Percentiles rank a stretch among this genome's conserved stretches.
These are phyloP conservation scores for Colistium nudipinnis DNA, from an alignment of 2,113 vertebrate genomes.

Conservation along the genomic window DNA sequence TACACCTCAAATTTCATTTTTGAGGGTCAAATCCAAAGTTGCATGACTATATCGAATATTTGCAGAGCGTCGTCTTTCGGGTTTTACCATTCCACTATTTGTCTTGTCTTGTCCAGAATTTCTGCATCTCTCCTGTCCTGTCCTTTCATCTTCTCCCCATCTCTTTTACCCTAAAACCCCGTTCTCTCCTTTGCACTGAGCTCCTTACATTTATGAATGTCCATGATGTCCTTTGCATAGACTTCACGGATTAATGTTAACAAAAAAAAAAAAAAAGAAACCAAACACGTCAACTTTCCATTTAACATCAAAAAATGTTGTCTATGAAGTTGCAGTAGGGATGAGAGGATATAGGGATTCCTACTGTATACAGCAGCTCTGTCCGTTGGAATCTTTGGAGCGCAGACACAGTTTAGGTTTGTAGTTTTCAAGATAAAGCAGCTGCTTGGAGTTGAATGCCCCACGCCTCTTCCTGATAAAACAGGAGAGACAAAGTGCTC, in stretches of 20 bases:
- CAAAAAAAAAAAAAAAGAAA: background rate
- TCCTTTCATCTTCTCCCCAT: no score
- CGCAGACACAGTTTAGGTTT: constrained; percentile 95
- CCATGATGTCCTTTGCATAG: background rate
- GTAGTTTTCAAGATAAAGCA: constrained; percentile 98
- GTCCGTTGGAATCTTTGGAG: constrained; percentile 92
- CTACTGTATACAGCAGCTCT: constrained; percentile 83
- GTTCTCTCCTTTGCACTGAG: background rate
- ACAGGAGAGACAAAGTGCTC: background rate
- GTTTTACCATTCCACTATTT: no score
- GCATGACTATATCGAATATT: background rate
- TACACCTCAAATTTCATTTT: background rate
- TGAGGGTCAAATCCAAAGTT: background rate
- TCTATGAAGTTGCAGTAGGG: constrained; percentile 5
- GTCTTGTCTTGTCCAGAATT: no score
- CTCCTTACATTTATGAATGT: background rate
- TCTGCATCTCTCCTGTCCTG: no score
- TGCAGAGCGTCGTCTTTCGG: no score
- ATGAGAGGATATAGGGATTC: background rate
- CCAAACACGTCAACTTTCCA: background rate
- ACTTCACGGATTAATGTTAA: background rate
- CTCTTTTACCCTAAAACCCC: no score
- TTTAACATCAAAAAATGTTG: no score
- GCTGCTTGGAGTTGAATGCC: constrained; percentile 98
- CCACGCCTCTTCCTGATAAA: constrained; percentile 91